phyloP scores from a whole-genome alignment of 1,140 invertebrate genomes.

The Anoplolepis gracilipes region DNA sequence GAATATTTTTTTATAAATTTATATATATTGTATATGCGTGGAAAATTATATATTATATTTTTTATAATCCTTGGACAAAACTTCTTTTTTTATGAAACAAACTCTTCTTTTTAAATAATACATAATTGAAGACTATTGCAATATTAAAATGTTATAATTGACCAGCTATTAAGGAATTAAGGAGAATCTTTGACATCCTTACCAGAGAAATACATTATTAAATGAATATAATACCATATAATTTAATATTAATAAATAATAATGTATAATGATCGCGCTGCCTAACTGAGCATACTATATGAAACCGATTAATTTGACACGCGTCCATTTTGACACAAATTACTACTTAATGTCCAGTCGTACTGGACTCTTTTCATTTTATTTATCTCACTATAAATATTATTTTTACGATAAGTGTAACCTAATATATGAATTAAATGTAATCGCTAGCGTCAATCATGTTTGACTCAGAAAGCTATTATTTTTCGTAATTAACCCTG shows the following conservation, averaged over 20 bases:
- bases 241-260: constrained; percentile 41
- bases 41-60: not conserved
- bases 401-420: constrained; percentile 67
- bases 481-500: constrained; percentile 83
- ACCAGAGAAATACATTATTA: constrained; percentile 17
- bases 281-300: constrained; percentile 36
- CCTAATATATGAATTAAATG: constrained; percentile 41
- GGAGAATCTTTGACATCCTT: constrained; percentile 9
- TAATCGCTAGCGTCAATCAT: constrained; percentile 67
- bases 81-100: not conserved
- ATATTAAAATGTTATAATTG: not conserved
- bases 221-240: constrained; percentile 30
- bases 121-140: not conserved
- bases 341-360: constrained; percentile 47
- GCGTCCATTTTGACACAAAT: constrained; percentile 59
- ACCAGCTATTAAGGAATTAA: constrained; percentile 54
- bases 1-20: not conserved
- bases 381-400: constrained; percentile 61
- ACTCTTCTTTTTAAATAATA: not conserved
- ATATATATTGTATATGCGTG: not conserved
- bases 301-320: constrained; percentile 51
- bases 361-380: constrained; percentile 29
- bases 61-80: not conserved
- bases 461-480: constrained; percentile 82
- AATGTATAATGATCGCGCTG: constrained; percentile 32